These are phyloP conservation scores for Caiman crocodilus DNA, from an alignment of 2,797 vertebrate genomes.

Conservation along the genomic window DNA sequence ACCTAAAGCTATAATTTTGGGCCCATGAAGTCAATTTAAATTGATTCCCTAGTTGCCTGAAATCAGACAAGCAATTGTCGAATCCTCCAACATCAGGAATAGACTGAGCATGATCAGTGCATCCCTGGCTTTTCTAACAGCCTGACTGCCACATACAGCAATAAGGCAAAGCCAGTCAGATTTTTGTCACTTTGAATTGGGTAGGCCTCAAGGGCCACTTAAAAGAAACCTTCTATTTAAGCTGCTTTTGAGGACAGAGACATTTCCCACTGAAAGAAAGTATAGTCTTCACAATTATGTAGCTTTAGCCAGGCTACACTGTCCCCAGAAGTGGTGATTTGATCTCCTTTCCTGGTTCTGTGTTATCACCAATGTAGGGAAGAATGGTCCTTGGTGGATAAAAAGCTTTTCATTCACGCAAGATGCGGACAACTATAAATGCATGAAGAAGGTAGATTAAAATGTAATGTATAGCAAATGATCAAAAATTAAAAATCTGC, in stretches of 20 bases:
- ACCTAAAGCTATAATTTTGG: background rate
- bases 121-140: accelerated
- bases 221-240: slow-evolving; percentile 13
- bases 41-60: background rate
- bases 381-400: background rate
- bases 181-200: background rate
- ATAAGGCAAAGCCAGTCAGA: background rate
- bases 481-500: background rate
- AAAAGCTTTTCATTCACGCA: background rate
- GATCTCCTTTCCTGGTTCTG: background rate
- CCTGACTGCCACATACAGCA: slow-evolving; percentile 57
- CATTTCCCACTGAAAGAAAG: background rate
- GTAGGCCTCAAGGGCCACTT: background rate
- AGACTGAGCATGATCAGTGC: slow-evolving; percentile 31
- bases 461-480: background rate
- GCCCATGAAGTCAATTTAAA: background rate
- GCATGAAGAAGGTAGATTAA: background rate
- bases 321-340: accelerated
- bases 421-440: background rate
- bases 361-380: accelerated
- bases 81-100: slow-evolving; percentile 23
- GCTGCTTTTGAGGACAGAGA: background rate
- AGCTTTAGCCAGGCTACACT: accelerated
- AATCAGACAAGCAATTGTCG: background rate
- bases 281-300: accelerated